A percentile compares a stretch with the other conserved stretches of the same genome.
Conservation (phyloP, 2,113 vertebrate genomes). For the Sinocyclocheilus grahami region DNA sequence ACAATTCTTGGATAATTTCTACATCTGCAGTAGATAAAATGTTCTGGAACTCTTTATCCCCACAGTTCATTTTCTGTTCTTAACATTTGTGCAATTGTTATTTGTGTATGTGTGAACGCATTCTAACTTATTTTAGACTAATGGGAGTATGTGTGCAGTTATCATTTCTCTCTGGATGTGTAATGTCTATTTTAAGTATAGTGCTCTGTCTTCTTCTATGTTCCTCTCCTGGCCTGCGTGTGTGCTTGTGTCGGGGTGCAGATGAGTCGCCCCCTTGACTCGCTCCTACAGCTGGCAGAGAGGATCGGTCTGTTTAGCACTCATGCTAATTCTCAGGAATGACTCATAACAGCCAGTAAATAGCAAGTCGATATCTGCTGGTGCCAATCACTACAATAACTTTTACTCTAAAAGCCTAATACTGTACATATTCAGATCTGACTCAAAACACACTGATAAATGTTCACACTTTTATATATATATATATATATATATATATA, state of each 20-base stretch:
- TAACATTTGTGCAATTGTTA: background rate
- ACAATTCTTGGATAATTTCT: background rate
- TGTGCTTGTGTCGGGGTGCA: slow-evolving; percentile 14
- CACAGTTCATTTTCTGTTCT: background rate
- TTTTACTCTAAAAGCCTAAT: background rate
- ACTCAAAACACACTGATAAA: background rate
- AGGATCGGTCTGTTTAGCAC: background rate
- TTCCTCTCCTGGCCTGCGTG: background rate
- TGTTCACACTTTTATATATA: background rate
- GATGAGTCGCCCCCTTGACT: slow-evolving; percentile 40
- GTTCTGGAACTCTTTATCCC: slow-evolving; percentile 5
- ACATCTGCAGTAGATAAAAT: slow-evolving; percentile 21
- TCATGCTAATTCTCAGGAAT: slow-evolving; percentile 26
- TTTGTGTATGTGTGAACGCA: slow-evolving; percentile 39
- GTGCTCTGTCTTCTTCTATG: background rate
- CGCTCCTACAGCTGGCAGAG: background rate
- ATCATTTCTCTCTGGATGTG: slow-evolving; percentile 63
- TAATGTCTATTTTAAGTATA: slow-evolving; percentile 43
- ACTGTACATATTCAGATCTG: background rate
- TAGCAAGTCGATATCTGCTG: slow-evolving; percentile 6
- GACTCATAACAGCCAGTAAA: slow-evolving; percentile 29
- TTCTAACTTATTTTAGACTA: slow-evolving; percentile 39
- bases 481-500: too few relatives aligned
- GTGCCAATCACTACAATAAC: slow-evolving; percentile 6
- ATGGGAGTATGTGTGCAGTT: slow-evolving; percentile 58